Conservation (phyloP, 1,140 invertebrate species). For the Neocloeon triangulifer region DNA sequence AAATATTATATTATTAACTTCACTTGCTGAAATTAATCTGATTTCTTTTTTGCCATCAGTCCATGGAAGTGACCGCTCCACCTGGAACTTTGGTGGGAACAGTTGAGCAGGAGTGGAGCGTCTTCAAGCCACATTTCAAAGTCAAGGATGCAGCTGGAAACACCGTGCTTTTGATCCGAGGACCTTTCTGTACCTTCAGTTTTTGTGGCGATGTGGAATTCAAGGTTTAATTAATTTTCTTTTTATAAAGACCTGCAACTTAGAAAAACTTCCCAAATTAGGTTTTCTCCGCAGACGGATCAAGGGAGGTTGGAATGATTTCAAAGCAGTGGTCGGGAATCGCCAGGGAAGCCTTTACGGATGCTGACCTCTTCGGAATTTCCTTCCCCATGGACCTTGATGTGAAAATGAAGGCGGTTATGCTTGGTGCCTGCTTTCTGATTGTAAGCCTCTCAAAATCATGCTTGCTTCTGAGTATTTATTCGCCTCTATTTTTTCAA, state of each 20-base stretch:
- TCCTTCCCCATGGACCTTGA: constrained; percentile 58
- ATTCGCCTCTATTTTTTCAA: constrained; percentile 16
- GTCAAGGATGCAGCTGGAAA: constrained; percentile 55
- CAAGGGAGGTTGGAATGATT: constrained; percentile 44
- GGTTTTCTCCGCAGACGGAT: constrained; percentile 38
- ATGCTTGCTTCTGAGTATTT: constrained; percentile 3
- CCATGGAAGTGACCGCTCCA: constrained; percentile 45
- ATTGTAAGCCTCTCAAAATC: constrained; percentile 45
- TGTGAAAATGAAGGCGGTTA: constrained; percentile 55
- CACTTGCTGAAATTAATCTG: no score
- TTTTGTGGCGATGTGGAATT: constrained; percentile 61
- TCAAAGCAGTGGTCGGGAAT: constrained; percentile 54
- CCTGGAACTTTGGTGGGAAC: constrained; percentile 49
- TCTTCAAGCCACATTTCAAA: constrained; percentile 52
- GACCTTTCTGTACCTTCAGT: constrained; percentile 56
- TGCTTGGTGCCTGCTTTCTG: constrained; percentile 49
- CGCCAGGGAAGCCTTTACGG: constrained; percentile 42
- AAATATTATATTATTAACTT: constrained; percentile 7
- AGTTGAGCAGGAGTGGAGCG: constrained; percentile 66
- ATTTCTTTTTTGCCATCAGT: constrained; percentile 15
- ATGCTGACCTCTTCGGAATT: constrained; percentile 56
- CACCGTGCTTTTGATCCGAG: constrained; percentile 56
- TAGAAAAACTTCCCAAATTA: constrained; percentile 14
- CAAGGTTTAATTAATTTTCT: constrained; percentile 18
- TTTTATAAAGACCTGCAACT: neutral